Base-by-base conservation (phyloP, 2,888 invertebrate species). In the Megamerina dolium region DNA sequence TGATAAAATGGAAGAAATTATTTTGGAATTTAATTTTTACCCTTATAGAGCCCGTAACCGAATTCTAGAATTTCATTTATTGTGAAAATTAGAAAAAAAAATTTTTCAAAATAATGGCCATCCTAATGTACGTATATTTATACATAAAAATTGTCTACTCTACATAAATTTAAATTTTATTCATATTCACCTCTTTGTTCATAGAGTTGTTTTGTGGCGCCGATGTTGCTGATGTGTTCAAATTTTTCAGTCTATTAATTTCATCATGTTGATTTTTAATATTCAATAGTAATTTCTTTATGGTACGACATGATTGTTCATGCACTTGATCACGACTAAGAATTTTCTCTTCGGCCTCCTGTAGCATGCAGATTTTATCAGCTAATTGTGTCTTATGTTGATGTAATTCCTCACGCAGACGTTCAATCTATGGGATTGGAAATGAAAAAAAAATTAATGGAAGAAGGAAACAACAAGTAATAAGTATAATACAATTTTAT, bases 271-370 rank as follows among this genome's bases (percentile, higher is more conserved):
- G 61, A 27, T 58, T 59, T 49, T 61, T 66, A 27, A 65, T 54
- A 48, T 57, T 60, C 18, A 57, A 49, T 57, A 64, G 56, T n/a
- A 70, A 48, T 40, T 66, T 67, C 41, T 69, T 64, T 35, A 70
- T 64, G 17, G 62, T 62, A 42, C 64, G 61, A 27, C 64, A 66
- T 2, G 66, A 64, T 44, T 66, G 63, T 10, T 70, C 68, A 41
- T 69, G 61, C 17, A 61, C 57, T 23, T 58, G 54, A 3, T 60
- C 60, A 10, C 61, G 62, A 30, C 61, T 61, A 36, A 59, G 47
- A 1, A 70, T 49, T 43, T 67, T 58, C 33, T 61, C 61, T 35
- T 66, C 60, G 2, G 60, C 48, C 13, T 70, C 69, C 41, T 65
- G 64, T 3, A 71, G 52, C 48, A 64, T 59, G 35, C 68, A 67